Evolutionary conservation across 2,888 invertebrate species (phyloP), one percentile per base, ranked within the genome.

Genomic region (Cremastinae sp.): DNA sequence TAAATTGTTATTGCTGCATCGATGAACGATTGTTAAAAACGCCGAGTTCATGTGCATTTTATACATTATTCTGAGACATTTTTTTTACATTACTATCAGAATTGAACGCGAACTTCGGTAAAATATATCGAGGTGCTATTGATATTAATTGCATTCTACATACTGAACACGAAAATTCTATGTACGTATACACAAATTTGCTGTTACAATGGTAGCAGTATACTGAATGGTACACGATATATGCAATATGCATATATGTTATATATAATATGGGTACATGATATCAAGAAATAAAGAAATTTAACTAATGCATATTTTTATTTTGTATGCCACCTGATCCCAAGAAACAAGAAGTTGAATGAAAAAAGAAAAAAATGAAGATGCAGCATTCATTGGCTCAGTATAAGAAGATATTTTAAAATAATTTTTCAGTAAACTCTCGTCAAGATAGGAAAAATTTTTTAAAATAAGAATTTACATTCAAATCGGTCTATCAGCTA

Each of bases 21-120:
- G 45, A 56, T 53, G 59, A 65, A 62, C 34, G 41, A 80, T 77
- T 82, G 78, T 81, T 82, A 73, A 62, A 75, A 62, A 49, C 68
- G 71, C 58, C 61, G 62, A 75, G 53, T 65, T 78, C 56, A 75
- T 49, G 54, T 47, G 47, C 64, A 68, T 69, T 64, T 72, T 70
- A 53, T 65, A 73, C 47, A 73, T 68, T 70, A 71, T 75, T 64
- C 64, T 66, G 51, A 58, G 73, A 61, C 71, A 70, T 45, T 71
- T 75, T 73, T 78, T 74, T 65, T 61, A 41, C 68, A 61, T 20
- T n/a, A 16, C 12, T 38, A 45, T 36, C 10, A 28, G 59, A 28
- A 10, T 14, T 45, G 59, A 12, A 9, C 54, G 41, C 8, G 22
- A 62, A 18, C 51, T 16, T 69, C 36, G 47, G 12, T 69, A 51